Conservation (phyloP, 2,113 vertebrate species). For the Pavo muticus region DNA sequence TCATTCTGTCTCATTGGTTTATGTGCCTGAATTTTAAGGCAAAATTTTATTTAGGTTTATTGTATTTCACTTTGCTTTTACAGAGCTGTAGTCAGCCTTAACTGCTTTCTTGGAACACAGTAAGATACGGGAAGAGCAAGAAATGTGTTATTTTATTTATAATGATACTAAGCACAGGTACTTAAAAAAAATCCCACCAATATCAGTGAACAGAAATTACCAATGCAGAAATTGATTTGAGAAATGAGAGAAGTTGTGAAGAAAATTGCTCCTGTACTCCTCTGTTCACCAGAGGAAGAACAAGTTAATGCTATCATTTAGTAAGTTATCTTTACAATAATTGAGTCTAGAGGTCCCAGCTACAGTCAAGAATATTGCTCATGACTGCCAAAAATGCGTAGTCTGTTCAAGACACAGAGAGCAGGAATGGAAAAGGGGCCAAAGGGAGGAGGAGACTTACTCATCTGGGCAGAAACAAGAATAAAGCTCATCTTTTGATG, state of each 20-base stretch:
- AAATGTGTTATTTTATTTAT: not conserved
- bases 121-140: not conserved
- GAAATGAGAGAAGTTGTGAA: not conserved
- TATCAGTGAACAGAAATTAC: not conserved
- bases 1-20: not conserved
- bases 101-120: not conserved
- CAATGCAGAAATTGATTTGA: not conserved
- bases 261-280: not conserved
- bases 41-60: not conserved
- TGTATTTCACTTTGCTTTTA: constrained; percentile 6
- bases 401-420: not conserved
- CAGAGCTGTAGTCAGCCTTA: not conserved
- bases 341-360: not conserved
- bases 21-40: not conserved
- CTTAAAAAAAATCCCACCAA: not conserved
- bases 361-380: not conserved
- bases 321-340: not conserved
- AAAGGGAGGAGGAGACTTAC: not conserved
- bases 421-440: not conserved
- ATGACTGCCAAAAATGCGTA: not conserved
- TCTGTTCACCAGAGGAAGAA: not conserved
- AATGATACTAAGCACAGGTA: not conserved
- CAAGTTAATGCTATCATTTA: not conserved
- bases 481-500: not conserved
- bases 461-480: not conserved